Evolutionary conservation across 2,113 vertebrate genomes (phyloP).

Genomic region (Petrocephalus zakoni): DNA sequence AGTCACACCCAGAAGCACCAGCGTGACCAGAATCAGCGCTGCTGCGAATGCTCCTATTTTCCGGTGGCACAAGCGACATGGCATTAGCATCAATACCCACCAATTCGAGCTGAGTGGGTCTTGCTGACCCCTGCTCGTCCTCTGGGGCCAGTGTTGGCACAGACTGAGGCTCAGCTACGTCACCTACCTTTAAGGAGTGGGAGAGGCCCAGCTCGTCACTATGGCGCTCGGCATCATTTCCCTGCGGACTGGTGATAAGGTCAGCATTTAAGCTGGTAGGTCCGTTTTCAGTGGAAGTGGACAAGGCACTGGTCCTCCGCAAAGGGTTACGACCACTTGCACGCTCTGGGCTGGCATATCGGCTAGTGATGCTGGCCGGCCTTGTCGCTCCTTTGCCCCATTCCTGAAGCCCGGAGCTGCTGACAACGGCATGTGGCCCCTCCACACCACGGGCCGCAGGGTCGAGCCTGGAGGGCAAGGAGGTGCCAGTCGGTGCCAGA

Average conservation of each 20-base stretch:
- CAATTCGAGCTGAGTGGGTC: slow-evolving; percentile 71
- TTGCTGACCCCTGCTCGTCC: slow-evolving; percentile 41
- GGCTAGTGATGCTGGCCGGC: slow-evolving; percentile 68
- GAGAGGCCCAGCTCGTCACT: slow-evolving; percentile 82
- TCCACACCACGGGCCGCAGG: slow-evolving; percentile 66
- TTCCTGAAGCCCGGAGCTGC: slow-evolving; percentile 89
- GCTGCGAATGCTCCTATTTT: slow-evolving; percentile 44
- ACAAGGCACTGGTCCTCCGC: slow-evolving; percentile 57
- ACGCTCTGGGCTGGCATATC: slow-evolving; percentile 58
- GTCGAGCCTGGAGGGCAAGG: slow-evolving; percentile 82
- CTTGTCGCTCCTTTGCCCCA: slow-evolving; percentile 77
- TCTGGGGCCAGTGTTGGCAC: slow-evolving; percentile 61
- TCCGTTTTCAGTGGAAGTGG: slow-evolving; percentile 61
- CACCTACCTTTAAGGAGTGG: slow-evolving; percentile 31
- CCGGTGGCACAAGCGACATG: slow-evolving; percentile 49
- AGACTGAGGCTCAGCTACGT: not conserved
- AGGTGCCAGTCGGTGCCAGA: slow-evolving; percentile 86
- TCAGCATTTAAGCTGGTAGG: slow-evolving; percentile 67
- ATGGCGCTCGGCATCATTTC: slow-evolving; percentile 95
- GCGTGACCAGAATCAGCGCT: slow-evolving; percentile 40
- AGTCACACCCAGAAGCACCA: slow-evolving; percentile 60
- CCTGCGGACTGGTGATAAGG: slow-evolving; percentile 78
- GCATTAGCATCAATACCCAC: slow-evolving; percentile 51
- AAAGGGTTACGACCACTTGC: slow-evolving; percentile 59
- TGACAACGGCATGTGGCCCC: slow-evolving; percentile 60